A percentile compares a stretch with the other conserved stretches of the same genome.
Conservation (phyloP, 2,888 invertebrate genomes). For the Corythucha ciliata region DNA sequence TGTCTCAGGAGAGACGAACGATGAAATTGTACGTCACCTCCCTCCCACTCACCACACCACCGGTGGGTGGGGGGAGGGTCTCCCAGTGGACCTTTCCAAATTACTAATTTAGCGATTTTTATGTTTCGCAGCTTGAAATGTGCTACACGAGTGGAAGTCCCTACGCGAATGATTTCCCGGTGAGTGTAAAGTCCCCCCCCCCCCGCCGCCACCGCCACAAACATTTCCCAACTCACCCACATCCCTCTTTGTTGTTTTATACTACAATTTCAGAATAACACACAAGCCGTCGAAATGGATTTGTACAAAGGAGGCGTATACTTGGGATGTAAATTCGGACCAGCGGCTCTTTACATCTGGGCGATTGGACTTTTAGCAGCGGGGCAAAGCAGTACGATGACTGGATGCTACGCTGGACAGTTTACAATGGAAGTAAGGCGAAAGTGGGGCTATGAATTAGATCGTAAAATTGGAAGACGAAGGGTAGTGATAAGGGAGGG, state of each 20-base stretch:
- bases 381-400: conserved; percentile 75
- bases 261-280: conserved; percentile 40
- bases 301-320: conserved; percentile 64
- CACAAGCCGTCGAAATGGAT: conserved; percentile 52
- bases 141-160: conserved; percentile 40
- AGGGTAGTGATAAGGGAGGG: too few relatives aligned
- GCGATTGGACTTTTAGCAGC: conserved; percentile 70
- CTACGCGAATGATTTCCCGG: conserved; percentile 41
- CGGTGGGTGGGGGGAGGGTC: too few relatives aligned
- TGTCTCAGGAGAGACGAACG: conserved; percentile 59
- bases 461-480: too few relatives aligned
- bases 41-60: too few relatives aligned
- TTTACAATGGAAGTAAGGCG: conserved; percentile 67
- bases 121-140: too few relatives aligned
- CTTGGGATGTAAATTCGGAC: conserved; percentile 65
- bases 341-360: conserved; percentile 72
- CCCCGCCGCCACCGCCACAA: background rate
- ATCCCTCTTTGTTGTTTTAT: background rate
- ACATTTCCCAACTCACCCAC: background rate
- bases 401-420: conserved; percentile 72
- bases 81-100: too few relatives aligned
- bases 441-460: too few relatives aligned
- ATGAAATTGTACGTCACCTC: conserved; percentile 50
- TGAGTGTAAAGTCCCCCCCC: conserved; percentile 1
- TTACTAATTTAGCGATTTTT: too few relatives aligned